Percentiles rank a stretch among this genome's conserved stretches.
Evolutionary conservation across 2,113 vertebrate species (phyloP).

Genomic region (Pelodiscus sinensis): DNA sequence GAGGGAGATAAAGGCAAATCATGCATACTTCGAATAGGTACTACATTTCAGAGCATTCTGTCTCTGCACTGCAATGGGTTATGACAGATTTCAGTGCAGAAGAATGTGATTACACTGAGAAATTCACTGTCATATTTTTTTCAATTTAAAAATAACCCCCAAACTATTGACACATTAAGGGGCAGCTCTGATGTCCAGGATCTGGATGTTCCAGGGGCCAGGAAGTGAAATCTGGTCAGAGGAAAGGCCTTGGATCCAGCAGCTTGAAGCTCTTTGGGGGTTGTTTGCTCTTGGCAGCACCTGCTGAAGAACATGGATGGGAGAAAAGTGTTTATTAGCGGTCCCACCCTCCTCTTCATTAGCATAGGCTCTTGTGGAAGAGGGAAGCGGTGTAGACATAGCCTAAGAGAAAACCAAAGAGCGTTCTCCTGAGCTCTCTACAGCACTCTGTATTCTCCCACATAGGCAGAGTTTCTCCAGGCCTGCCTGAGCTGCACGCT

Average conservation of each 20-base stretch:
- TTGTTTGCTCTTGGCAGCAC: too few species aligned
- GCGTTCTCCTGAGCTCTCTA: neutral
- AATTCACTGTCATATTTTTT: too few species aligned
- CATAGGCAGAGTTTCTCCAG: slow-evolving; percentile 1
- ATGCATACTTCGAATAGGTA: neutral
- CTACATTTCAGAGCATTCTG: neutral
- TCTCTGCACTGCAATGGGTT: neutral
- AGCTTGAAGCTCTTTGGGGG: too few species aligned
- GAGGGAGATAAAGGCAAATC: neutral
- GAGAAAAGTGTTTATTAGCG: too few species aligned
- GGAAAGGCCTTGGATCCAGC: too few species aligned
- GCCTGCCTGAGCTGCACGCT: neutral
- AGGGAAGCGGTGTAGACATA: too few species aligned
- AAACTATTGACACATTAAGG: neutral
- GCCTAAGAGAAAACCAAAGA: neutral
- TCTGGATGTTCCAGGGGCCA: too few species aligned
- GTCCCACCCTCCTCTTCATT: too few species aligned
- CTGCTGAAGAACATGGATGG: too few species aligned
- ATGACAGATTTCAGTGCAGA: neutral
- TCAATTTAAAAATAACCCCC: neutral
- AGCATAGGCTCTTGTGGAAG: too few species aligned
- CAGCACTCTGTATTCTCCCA: neutral
- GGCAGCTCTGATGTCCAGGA: neutral
- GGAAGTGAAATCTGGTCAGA: too few species aligned
- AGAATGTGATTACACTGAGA: neutral